phyloP scores from a whole-genome alignment of 2,888 invertebrate species.

The Microctonus hyperodae region DNA sequence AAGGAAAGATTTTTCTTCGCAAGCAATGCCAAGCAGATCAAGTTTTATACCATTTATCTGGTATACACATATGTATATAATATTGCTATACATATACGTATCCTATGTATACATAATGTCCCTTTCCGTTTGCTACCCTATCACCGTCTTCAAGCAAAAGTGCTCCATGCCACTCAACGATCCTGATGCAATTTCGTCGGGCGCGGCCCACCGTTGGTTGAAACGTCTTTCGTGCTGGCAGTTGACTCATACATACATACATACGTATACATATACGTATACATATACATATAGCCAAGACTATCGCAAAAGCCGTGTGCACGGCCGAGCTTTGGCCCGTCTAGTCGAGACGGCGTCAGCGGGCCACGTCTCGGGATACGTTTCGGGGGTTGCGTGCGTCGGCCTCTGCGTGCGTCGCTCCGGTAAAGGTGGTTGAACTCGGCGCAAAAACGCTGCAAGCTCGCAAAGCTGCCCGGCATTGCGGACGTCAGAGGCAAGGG shows the following conservation, averaged over 20 bases:
- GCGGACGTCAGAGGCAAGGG: conserved; percentile 33
- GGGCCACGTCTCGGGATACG: conserved; percentile 52
- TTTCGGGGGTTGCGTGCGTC: conserved; percentile 51
- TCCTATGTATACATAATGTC: background rate
- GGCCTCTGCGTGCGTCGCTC: conserved; percentile 45
- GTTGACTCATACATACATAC: conserved; percentile 19
- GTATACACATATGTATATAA: background rate
- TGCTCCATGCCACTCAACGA: conserved; percentile 31
- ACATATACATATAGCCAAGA: background rate
- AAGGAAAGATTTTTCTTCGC: conserved; percentile 1
- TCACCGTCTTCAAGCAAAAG: conserved; percentile 21
- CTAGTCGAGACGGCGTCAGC: conserved; percentile 33
- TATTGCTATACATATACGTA: background rate
- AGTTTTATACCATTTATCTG: conserved; percentile 16
- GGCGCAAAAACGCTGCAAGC: conserved; percentile 56
- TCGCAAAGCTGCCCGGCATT: conserved; percentile 51
- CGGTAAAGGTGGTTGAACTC: conserved; percentile 57
- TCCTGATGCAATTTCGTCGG: conserved; percentile 31
- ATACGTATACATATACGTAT: conserved; percentile 15
- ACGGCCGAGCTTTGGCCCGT: conserved; percentile 21
- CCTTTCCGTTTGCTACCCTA: background rate
- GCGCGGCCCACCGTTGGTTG: conserved; percentile 26
- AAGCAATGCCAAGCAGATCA: conserved; percentile 3
- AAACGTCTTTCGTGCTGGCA: conserved; percentile 38
- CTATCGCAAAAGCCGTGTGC: background rate